Base-by-base conservation (phyloP, 2,888 invertebrate genomes). In the Blastobasis lacticolella region DNA sequence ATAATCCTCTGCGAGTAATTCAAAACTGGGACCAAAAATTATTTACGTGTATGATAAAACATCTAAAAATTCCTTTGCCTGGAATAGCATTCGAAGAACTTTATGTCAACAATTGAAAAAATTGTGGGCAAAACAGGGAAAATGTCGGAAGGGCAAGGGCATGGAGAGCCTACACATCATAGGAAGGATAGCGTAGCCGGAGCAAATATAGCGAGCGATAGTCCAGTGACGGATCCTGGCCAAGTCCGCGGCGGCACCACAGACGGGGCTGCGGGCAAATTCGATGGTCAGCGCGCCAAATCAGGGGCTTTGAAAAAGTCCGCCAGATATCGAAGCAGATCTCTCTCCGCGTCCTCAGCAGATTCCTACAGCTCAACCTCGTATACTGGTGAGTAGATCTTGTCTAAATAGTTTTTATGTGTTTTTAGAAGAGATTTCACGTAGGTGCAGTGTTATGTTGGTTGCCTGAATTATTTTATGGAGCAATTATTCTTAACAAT, bases 281-380 rank as follows among this genome's bases (percentile, higher is more conserved):
- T 88, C 54, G 88, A 87, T 7, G 86, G 84, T 0, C 85, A 73
- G 55, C 75, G 88, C 55, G 84, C 73, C 54, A 89, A 89, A 67
- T 93, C 94, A 4, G 93, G 95, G 57, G 95, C 95, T 7, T 78
- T 95, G 75, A 95, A 96, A 88, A 95, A 96, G 78, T 93, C 95
- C 10, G 95, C 94, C 63, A 90, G 97, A 50, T 96, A 97, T 75
- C 90, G 97, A 51, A 97, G 96, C 74, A 91, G 97, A 57, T 97
- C 97, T 0, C 88, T 97, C 37, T 97, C 97, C 8, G 97, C 97
- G 4, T 97, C 97, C 6, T 97, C 97, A 42, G 96, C 96, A 50
- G 97, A 97, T 81, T 97, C 97, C 36, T 97, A 97, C 86, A 97
- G 97, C 81, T 97, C 97, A 62, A 91, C 91, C 10, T 91, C 91